Percentiles rank a stretch among this genome's conserved stretches.
Conservation (phyloP, 2,113 vertebrate genomes). For the Hydrolagus affinis region DNA sequence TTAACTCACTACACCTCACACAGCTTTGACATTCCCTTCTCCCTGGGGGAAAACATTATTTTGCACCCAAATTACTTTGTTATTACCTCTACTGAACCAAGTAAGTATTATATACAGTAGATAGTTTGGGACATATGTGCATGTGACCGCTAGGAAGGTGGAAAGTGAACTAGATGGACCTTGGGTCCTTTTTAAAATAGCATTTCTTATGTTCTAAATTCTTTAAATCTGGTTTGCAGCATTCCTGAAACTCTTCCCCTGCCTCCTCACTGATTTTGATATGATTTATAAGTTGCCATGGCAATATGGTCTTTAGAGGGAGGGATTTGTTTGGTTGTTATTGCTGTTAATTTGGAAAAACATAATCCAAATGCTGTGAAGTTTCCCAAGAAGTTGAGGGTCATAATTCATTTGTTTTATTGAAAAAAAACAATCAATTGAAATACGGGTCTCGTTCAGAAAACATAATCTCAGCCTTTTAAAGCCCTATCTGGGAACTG, state of each 20-base stretch:
- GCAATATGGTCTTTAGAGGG: slow-evolving; percentile 5
- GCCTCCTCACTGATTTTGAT: background rate
- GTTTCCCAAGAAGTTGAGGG: background rate
- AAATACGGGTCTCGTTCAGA: slow-evolving; percentile 1
- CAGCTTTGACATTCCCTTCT: no score
- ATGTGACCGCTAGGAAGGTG: no score
- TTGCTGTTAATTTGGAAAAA: background rate
- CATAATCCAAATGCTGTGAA: background rate
- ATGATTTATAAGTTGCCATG: slow-evolving; percentile 24
- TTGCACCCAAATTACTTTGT: no score
- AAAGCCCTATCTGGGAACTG: background rate
- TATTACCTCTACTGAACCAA: no score
- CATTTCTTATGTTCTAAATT: no score
- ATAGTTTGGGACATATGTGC: no score
- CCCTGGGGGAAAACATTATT: no score
- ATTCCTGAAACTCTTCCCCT: background rate
- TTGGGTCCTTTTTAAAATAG: no score
- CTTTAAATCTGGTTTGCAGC: background rate
- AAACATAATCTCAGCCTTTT: background rate
- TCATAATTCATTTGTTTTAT: background rate
- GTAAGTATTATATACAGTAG: no score
- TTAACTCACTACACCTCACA: no score
- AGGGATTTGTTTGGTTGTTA: background rate
- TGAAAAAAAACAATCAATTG: slow-evolving; percentile 18
- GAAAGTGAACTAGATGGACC: no score